Evolutionary conservation across 2,113 vertebrate genomes (phyloP).

Genomic region (Aphelocoma coerulescens): DNA sequence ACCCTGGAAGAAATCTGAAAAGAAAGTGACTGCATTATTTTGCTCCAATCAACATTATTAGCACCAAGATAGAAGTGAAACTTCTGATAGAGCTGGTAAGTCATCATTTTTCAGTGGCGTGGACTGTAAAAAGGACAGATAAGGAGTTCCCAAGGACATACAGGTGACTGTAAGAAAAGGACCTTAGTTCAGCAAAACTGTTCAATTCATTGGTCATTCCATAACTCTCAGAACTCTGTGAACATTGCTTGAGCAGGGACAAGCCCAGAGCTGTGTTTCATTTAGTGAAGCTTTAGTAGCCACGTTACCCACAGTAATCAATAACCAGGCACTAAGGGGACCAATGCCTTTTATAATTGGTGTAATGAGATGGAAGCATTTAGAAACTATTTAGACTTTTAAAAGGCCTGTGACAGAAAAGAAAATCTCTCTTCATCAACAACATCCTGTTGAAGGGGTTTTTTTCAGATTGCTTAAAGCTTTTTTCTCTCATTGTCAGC

Average conservation of each 20-base stretch:
- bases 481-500: not conserved
- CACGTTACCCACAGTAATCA: not conserved
- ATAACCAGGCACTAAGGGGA: not conserved
- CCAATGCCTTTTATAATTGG: fast-evolving
- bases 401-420: not conserved
- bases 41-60: not conserved
- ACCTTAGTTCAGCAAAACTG: not conserved
- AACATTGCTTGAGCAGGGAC: fast-evolving
- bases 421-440: not conserved
- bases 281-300: not conserved
- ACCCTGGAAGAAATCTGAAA: not conserved
- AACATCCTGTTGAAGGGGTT: not conserved
- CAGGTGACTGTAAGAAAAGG: not conserved
- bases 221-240: not conserved
- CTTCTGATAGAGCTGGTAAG: not conserved
- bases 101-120: not conserved
- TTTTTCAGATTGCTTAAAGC: not conserved
- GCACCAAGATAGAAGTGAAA: not conserved
- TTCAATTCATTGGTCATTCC: not conserved
- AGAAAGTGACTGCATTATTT: not conserved
- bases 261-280: not conserved
- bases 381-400: not conserved
- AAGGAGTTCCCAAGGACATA: not conserved
- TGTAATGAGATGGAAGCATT: not conserved
- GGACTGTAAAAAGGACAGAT: not conserved